Conservation (phyloP, 1,140 invertebrate genomes). For the Pseudomyrmex cubaensis region DNA sequence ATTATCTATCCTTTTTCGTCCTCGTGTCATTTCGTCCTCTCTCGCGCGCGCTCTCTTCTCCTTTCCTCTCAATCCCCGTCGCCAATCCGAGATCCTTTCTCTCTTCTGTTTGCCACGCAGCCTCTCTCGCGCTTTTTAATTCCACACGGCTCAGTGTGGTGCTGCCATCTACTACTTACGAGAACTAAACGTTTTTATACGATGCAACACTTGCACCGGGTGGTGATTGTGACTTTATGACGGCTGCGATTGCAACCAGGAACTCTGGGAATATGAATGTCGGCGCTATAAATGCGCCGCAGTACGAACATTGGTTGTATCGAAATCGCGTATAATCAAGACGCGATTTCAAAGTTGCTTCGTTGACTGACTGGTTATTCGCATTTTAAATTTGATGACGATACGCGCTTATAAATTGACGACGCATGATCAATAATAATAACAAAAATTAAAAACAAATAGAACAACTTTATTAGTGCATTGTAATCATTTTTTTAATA, state of each 20-base stretch:
- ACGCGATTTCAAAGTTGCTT: neutral
- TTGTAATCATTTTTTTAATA: conserved; percentile 10
- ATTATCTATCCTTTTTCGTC: conserved; percentile 22
- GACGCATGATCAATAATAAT: neutral
- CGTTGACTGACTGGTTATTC: neutral
- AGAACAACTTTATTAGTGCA: neutral
- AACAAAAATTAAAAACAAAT: neutral
- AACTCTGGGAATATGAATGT: conserved; percentile 40
- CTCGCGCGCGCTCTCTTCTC: conserved; percentile 28
- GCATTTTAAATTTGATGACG: neutral
- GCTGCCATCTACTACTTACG: conserved; percentile 82
- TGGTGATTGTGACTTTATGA: conserved; percentile 40
- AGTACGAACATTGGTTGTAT: neutral
- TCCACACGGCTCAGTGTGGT: conserved; percentile 76
- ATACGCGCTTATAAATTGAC: neutral
- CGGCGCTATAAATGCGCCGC: neutral
- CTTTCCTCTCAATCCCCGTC: conserved; percentile 41
- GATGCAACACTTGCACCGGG: conserved; percentile 56
- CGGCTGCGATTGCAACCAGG: conserved; percentile 11
- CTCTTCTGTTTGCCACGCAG: conserved; percentile 67
- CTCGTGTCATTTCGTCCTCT: conserved; percentile 3
- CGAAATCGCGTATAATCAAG: neutral
- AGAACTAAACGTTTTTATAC: conserved; percentile 79
- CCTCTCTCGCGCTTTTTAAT: conserved; percentile 75
- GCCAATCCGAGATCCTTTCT: conserved; percentile 63